These are phyloP conservation scores for Ophion ventricosus DNA, from an alignment of 2,888 invertebrate genomes.

Conservation along the genomic window DNA sequence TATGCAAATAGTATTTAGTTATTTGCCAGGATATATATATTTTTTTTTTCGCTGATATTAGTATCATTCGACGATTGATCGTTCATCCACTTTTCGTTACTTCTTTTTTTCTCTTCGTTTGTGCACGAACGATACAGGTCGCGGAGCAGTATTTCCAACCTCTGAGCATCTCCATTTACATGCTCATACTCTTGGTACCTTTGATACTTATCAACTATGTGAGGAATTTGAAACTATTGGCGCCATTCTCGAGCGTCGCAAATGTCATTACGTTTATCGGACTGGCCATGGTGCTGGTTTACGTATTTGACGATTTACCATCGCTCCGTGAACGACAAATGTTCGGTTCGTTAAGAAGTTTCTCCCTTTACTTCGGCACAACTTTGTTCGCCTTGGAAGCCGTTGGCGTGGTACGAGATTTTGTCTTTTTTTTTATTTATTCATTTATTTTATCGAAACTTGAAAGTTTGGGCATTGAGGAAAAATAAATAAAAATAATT, in stretches of 20 bases:
- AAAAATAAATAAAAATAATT: no score
- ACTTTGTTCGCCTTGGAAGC: conserved; percentile 95
- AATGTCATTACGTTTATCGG: conserved; percentile 91
- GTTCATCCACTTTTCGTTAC: neutral
- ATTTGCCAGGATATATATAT: neutral
- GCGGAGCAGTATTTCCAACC: conserved; percentile 82
- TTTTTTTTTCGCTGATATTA: neutral
- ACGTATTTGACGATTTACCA: conserved; percentile 87
- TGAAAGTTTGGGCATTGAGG: no score
- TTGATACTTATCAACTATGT: conserved; percentile 89
- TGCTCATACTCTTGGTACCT: conserved; percentile 89
- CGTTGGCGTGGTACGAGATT: conserved; percentile 87
- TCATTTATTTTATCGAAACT: neutral
- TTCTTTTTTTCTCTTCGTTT: conserved; percentile 59
- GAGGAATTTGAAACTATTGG: conserved; percentile 90
- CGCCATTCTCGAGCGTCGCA: conserved; percentile 93
- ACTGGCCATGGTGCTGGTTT: conserved; percentile 90
- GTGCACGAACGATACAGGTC: conserved; percentile 80
- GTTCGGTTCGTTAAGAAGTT: conserved; percentile 84
- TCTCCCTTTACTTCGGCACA: conserved; percentile 94
- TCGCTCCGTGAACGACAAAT: conserved; percentile 83
- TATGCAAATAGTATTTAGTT: conserved; percentile 21
- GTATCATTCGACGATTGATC: neutral
- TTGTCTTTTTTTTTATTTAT: neutral
- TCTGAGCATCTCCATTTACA: conserved; percentile 87